Conservation (phyloP, 2,797 vertebrate genomes). For the Tenualosa ilisha region DNA sequence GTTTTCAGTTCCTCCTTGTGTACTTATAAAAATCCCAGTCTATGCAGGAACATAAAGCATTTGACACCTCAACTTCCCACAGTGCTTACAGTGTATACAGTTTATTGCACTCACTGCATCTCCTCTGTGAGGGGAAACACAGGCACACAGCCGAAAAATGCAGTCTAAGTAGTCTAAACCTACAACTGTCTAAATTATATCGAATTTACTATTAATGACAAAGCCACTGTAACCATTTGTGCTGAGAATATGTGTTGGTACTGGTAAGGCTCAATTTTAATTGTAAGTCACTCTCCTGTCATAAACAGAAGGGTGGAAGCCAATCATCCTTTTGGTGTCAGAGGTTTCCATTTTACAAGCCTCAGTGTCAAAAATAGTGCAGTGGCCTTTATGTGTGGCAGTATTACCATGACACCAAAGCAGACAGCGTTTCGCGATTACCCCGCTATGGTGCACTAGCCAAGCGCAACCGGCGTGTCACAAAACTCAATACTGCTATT, state of each 20-base stretch:
- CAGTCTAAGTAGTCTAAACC: neutral
- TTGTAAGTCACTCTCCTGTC: neutral
- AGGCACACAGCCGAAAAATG: neutral
- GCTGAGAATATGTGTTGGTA: neutral
- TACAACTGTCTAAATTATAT: neutral
- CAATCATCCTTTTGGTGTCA: neutral
- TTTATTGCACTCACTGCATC: neutral
- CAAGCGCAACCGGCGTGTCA: constrained; percentile 12
- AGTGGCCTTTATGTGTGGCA: neutral
- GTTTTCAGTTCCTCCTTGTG: neutral
- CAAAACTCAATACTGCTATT: constrained; percentile 31
- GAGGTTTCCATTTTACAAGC: neutral
- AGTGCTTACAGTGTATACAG: neutral
- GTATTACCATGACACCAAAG: constrained; percentile 21
- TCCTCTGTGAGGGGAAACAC: neutral
- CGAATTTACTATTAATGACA: neutral
- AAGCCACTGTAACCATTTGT: neutral
- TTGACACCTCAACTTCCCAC: neutral
- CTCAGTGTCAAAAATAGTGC: constrained; percentile 8
- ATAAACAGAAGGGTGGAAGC: neutral
- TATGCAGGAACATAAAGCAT: neutral
- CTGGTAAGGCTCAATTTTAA: neutral
- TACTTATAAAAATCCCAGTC: neutral
- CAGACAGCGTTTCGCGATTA: constrained; percentile 7
- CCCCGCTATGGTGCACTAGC: neutral